These are phyloP conservation scores for Lepidotrigona ventralis DNA, from an alignment of 1,140 invertebrate genomes.

Conservation along the genomic window DNA sequence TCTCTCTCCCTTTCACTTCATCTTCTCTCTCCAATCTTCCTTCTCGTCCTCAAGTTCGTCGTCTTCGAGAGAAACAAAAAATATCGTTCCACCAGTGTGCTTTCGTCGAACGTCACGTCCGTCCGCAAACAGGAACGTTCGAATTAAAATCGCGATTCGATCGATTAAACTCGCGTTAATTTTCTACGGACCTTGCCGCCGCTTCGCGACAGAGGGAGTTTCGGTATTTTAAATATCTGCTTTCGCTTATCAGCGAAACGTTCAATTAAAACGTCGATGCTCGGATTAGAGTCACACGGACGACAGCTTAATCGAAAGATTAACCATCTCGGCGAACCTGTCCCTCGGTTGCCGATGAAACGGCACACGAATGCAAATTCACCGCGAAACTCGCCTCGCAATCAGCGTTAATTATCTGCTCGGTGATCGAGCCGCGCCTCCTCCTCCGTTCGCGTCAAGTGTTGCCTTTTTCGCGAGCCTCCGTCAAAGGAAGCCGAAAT, in stretches of 20 bases:
- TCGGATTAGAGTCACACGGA: constrained; percentile 24
- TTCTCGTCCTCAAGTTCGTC: background rate
- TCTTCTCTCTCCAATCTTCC: background rate
- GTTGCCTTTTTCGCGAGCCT: background rate
- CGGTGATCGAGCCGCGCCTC: background rate
- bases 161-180: constrained; percentile 26
- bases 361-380: constrained; percentile 48
- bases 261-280: constrained; percentile 39
- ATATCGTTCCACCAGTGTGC: background rate
- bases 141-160: constrained; percentile 7
- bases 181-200: constrained; percentile 1
- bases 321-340: constrained; percentile 20
- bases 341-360: constrained; percentile 16
- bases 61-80: background rate
- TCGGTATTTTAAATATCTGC: constrained; percentile 20
- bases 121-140: background rate
- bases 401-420: constrained; percentile 37
- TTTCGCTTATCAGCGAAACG: constrained; percentile 11
- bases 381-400: constrained; percentile 29
- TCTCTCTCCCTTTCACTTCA: rapidly evolving
- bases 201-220: background rate
- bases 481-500: constrained; percentile 26
- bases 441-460: background rate
- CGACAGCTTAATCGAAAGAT: constrained; percentile 41
- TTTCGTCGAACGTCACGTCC: background rate